phyloP scores from a whole-genome alignment of 2,113 vertebrate genomes.

The Pleuronectes platessa region DNA sequence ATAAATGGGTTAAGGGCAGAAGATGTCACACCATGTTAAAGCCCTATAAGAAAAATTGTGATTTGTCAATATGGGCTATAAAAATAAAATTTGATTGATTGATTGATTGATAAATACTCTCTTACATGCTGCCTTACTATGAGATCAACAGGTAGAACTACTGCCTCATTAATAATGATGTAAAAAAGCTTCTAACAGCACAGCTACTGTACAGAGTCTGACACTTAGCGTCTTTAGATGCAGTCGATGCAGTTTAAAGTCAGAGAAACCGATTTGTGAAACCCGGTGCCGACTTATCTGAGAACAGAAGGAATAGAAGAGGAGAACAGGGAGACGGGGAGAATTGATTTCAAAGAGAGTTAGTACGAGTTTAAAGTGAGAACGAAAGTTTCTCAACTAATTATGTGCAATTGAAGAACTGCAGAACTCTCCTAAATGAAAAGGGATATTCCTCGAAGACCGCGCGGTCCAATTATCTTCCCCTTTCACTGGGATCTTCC shows the following conservation, averaged over 20 bases:
- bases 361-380: constrained; percentile 26
- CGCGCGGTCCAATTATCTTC: constrained; percentile 26
- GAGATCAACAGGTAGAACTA: not conserved
- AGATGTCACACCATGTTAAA: too few species aligned
- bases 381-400: constrained; percentile 51
- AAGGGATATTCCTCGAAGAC: constrained; percentile 13
- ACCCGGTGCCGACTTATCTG: not conserved
- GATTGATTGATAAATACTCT: not conserved
- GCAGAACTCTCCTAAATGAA: constrained; percentile 40
- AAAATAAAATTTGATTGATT: not conserved
- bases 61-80: too few species aligned
- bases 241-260: not conserved
- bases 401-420: constrained; percentile 44
- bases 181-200: not conserved
- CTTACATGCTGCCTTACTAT: not conserved
- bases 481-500: not conserved
- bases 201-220: not conserved
- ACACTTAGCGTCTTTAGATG: not conserved
- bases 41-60: too few species aligned
- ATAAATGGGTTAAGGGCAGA: not conserved
- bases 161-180: not conserved
- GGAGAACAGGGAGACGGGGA: constrained; percentile 19
- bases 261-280: constrained; percentile 9
- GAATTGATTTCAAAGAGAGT: constrained; percentile 55
- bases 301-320: constrained; percentile 53